Evolutionary conservation across 2,888 invertebrate genomes (phyloP).

Genomic region (Morpho helenor): DNA sequence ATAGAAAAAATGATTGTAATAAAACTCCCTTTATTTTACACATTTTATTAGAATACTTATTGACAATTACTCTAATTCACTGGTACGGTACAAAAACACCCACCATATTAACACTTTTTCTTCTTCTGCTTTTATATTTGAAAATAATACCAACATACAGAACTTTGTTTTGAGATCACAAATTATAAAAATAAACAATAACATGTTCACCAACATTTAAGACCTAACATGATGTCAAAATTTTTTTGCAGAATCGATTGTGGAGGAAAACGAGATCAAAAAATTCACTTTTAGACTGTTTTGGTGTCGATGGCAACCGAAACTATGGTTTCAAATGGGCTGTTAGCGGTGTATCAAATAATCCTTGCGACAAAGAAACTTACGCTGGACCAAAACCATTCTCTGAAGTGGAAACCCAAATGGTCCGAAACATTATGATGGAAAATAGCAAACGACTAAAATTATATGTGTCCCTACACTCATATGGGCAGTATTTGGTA

Average conservation of each 20-base stretch:
- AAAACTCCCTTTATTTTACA: too few species aligned
- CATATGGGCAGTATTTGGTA: constrained; percentile 82
- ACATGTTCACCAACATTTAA: too few species aligned
- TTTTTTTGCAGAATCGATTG: constrained; percentile 72
- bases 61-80: too few species aligned
- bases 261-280: constrained; percentile 82
- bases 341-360: constrained; percentile 80
- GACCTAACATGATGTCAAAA: too few species aligned
- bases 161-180: too few species aligned
- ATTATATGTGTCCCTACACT: constrained; percentile 83
- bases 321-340: constrained; percentile 86
- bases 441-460: constrained; percentile 71
- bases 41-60: too few species aligned
- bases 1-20: too few species aligned
- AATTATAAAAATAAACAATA: too few species aligned
- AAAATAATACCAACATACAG: too few species aligned
- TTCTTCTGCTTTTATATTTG: too few species aligned
- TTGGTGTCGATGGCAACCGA: constrained; percentile 84
- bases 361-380: constrained; percentile 78
- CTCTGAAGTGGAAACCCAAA: constrained; percentile 80
- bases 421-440: constrained; percentile 76
- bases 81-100: too few species aligned
- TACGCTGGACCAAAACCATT: constrained; percentile 80
- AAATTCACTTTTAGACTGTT: constrained; percentile 50
- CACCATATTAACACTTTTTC: too few species aligned